These are phyloP conservation scores for Zele albiditarsus DNA, from an alignment of 2,888 invertebrate genomes.

Conservation along the genomic window DNA sequence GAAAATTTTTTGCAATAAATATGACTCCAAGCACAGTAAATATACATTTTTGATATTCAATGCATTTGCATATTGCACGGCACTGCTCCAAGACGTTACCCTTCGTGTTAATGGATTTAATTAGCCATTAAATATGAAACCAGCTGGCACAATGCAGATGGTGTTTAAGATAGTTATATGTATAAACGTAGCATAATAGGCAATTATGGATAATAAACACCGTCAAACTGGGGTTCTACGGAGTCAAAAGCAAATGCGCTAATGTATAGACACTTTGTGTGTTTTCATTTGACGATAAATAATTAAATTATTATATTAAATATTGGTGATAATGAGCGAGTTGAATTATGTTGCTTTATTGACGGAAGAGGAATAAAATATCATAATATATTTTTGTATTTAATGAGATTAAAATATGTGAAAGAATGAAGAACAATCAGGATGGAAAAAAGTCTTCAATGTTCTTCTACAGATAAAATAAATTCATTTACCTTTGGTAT, in stretches of 20 bases:
- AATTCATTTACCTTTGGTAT: slow-evolving; percentile 79
- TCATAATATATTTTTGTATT: too few relatives aligned
- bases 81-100: not conserved
- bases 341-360: too few relatives aligned
- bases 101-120: slow-evolving; percentile 52
- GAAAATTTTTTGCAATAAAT: too few relatives aligned
- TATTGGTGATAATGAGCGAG: too few relatives aligned
- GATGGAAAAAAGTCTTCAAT: not conserved
- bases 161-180: slow-evolving; percentile 53
- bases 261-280: not conserved
- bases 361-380: too few relatives aligned
- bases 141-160: slow-evolving; percentile 60
- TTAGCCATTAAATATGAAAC: slow-evolving; percentile 66
- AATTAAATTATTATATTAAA: too few relatives aligned
- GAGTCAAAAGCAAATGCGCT: not conserved
- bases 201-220: slow-evolving; percentile 60
- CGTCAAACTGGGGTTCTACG: not conserved
- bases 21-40: not conserved
- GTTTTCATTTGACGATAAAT: not conserved
- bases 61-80: not conserved
- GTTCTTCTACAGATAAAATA: not conserved
- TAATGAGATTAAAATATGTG: too few relatives aligned
- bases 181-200: slow-evolving; percentile 47
- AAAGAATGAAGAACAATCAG: not conserved
- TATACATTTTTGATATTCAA: not conserved